phyloP scores from a whole-genome alignment of 1,140 invertebrate genomes.

The Drosophila triauraria region DNA sequence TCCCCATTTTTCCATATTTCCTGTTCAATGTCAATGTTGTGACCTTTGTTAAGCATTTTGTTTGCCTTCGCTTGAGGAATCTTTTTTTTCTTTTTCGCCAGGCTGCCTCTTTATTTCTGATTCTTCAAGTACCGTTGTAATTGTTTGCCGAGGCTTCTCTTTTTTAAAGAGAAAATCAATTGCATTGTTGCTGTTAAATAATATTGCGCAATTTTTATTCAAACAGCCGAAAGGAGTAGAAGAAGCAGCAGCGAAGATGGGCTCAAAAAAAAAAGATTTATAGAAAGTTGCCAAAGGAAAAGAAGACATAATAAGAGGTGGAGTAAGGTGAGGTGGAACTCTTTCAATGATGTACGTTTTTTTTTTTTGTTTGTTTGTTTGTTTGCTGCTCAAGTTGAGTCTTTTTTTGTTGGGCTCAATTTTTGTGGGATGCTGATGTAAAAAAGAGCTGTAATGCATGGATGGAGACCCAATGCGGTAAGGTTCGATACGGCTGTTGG shows the following conservation, averaged over 20 bases:
- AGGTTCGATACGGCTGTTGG: conserved; percentile 12
- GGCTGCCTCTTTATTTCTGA: conserved; percentile 17
- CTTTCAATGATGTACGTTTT: conserved; percentile 39
- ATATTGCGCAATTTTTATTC: conserved; percentile 82
- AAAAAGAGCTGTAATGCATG: conserved; percentile 21
- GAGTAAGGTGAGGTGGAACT: conserved; percentile 14
- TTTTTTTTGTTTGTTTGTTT: conserved; percentile 13
- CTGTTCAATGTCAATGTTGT: conserved; percentile 80
- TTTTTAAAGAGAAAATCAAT: conserved; percentile 68
- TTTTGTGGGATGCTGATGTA: conserved; percentile 26
- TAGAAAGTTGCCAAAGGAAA: conserved; percentile 40
- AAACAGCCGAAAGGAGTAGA: conserved; percentile 48
- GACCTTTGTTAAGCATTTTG: conserved; percentile 82
- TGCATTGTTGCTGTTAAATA: conserved; percentile 77
- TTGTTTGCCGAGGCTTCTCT: conserved; percentile 61
- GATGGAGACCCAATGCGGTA: conserved; percentile 14
- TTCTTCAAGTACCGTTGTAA: conserved; percentile 78
- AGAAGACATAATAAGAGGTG: conserved; percentile 11
- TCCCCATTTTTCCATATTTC: conserved; percentile 20
- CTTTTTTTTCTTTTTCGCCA: conserved; percentile 26
- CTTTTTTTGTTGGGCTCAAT: conserved; percentile 19
- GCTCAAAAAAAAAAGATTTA: conserved; percentile 11
- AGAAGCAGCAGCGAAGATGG: background rate
- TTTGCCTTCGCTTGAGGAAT: conserved; percentile 64
- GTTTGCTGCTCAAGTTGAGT: conserved; percentile 8